Base-by-base conservation (phyloP, 2,888 invertebrate species). In the Trichopoda pennipes region DNA sequence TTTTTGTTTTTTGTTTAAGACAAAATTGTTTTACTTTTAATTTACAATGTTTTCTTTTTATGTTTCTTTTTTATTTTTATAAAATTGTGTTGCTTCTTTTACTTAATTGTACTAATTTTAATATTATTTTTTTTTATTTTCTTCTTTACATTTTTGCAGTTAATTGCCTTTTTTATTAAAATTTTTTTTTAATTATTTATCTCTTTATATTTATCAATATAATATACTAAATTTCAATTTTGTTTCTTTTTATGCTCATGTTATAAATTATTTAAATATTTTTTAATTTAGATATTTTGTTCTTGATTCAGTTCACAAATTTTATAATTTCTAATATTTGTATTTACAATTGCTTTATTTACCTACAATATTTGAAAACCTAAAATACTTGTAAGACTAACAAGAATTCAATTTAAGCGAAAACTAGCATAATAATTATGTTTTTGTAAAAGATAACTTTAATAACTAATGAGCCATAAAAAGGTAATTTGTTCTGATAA, bases 71-170 rank as follows among this genome's bases (percentile, higher is more conserved):
- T 53, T 61, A 44, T 56, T 68, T 79, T 55, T 79, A 73, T 82
- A 82, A 79, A 82, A 79, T 63, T 75, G 69, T 77, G 47, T 73
- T 77, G 53, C 75, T 72, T 61, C 28, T 51, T 79, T 76, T 55
- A 70, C 81, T 81, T 81, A 82, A 79, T 82, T 82, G 75, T 82
- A 68, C 74, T 79, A 78, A 74, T 49, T 73, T 77, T 47, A 70
- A 70, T 68, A 38, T 82, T 74, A 58, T 63, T 28, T 44, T 35
- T 64, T 44, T 47, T 80, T 70, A 32, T 63, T 16, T 42, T 23
- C 68, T 21, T 68, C 16, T 60, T 60, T 60, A 23, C 2, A 4
- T 17, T 61, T 80, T 70, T 79, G 68, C 76, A 79, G 70, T 72
- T 79, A 82, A 82, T 82, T 82, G 82, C 82, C 79, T 75, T 82